Percentiles rank a stretch among this genome's conserved stretches.
Conservation (phyloP, 2,113 vertebrate genomes). For the Columbina picui region DNA sequence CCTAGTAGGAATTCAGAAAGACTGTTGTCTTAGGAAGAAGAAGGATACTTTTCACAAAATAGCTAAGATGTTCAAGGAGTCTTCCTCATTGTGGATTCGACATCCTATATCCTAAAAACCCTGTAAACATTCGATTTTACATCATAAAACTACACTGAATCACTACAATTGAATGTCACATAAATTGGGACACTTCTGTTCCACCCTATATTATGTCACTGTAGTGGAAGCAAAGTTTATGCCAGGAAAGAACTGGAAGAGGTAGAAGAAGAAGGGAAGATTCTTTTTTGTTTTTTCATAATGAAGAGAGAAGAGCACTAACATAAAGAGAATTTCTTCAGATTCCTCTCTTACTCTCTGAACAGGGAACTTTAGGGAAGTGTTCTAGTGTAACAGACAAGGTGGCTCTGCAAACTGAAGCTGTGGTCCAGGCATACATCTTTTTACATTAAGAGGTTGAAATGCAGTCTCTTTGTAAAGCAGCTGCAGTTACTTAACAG, state of each 20-base stretch:
- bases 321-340: neutral
- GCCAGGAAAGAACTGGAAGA: neutral
- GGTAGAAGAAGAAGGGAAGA: neutral
- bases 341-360: neutral
- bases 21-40: neutral
- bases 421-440: neutral
- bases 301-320: neutral
- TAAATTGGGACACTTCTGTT: neutral
- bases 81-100: neutral
- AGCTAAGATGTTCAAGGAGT: neutral
- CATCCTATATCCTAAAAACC: neutral
- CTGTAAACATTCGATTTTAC: neutral
- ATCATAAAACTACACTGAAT: neutral
- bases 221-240: neutral
- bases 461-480: neutral
- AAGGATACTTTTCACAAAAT: neutral
- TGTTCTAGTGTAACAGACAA: neutral
- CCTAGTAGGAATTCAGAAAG: neutral
- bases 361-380: neutral
- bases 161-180: neutral
- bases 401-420: neutral
- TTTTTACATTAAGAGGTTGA: neutral
- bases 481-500: neutral
- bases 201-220: accelerated
- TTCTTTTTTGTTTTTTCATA: neutral